Base-by-base conservation (phyloP, 2,888 invertebrate species). In the Dryadula phaetusa region DNA sequence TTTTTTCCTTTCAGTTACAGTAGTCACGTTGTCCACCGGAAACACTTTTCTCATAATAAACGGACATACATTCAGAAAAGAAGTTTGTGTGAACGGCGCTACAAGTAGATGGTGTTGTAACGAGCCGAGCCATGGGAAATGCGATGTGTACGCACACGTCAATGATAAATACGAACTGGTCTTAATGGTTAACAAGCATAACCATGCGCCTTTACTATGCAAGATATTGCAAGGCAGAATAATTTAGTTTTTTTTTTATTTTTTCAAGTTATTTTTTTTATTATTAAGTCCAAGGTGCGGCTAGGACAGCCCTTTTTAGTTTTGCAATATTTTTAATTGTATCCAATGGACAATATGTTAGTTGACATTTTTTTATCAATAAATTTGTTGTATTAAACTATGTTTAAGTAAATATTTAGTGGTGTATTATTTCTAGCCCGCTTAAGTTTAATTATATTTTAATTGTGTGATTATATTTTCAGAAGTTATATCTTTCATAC, bases 31-130 rank as follows among this genome's bases (percentile, higher is more conserved):
- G 68, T 84, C 85, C n/a, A 80, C 82, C 69, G 88, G 87, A 62
- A 84, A 74, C 67, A 87, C 84, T 3, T 74, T 87, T 56, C 82
- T 89, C 12, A 83, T 88, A 68, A 84, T 89, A 62, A 87, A 88
- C 67, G 89, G 89, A 2, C 86, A 88, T 69, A 86, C 84, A n/a
- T 89, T 86, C 75, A 84, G 83, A 70, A 80, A 80, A 62, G 83
- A 84, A 62, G 75, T 78, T 12, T 77, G 78, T 63, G 78, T 81
- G 3, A 82, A 80, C 28, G 82, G 80, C 40, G 81, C 80, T 0
- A 81, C 87, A 2, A 77, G 72, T 46, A 79, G 82, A 73, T 89
- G 88, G 89, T 81, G 79, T 34, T 89, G 89, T 70, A 84, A 81
- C 72, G 88, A 87, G 56, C 83, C 82, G 3, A 81, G 75, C 16